A percentile compares a stretch with the other conserved stretches of the same genome.
Evolutionary conservation across 2,888 invertebrate species (phyloP).

Genomic region (Cataglyphis altisquamis): DNA sequence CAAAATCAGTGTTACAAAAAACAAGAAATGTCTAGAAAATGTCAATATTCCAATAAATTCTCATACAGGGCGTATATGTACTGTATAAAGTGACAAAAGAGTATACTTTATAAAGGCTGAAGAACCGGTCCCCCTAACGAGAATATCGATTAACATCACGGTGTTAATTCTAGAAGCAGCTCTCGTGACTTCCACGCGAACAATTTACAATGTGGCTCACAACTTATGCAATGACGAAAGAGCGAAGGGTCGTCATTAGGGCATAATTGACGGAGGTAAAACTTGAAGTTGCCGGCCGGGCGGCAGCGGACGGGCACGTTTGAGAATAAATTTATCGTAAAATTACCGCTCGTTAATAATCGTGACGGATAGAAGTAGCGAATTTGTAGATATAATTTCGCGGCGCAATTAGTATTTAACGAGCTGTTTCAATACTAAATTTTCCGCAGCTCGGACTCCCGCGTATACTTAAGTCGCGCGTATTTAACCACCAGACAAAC

Average conservation of each 20-base stretch:
- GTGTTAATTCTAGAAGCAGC: conserved; percentile 8
- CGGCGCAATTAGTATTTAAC: conserved; percentile 56
- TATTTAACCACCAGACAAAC: neutral
- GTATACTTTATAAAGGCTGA: neutral
- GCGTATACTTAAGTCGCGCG: conserved; percentile 1
- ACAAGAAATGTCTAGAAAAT: neutral
- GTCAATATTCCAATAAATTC: neutral
- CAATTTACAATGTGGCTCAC: conserved; percentile 15
- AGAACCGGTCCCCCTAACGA: conserved; percentile 16
- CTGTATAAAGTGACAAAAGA: neutral
- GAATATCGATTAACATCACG: conserved; percentile 26
- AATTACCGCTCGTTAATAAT: conserved; percentile 50
- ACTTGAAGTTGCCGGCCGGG: conserved; percentile 6
- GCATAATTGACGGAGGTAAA: conserved; percentile 25
- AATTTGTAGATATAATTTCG: conserved; percentile 49
- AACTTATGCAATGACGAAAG: conserved; percentile 19
- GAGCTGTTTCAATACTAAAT: conserved; percentile 33
- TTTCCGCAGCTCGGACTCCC: conserved; percentile 11
- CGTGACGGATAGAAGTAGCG: neutral
- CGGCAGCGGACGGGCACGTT: neutral
- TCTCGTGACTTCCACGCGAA: conserved; percentile 6
- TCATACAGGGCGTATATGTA: neutral
- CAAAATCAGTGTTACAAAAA: neutral
- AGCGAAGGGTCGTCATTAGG: conserved; percentile 29
- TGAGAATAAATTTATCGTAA: conserved; percentile 49